Base-by-base conservation (phyloP, 2,888 invertebrate species). In the Ashinkailepas kermadecensis region DNA sequence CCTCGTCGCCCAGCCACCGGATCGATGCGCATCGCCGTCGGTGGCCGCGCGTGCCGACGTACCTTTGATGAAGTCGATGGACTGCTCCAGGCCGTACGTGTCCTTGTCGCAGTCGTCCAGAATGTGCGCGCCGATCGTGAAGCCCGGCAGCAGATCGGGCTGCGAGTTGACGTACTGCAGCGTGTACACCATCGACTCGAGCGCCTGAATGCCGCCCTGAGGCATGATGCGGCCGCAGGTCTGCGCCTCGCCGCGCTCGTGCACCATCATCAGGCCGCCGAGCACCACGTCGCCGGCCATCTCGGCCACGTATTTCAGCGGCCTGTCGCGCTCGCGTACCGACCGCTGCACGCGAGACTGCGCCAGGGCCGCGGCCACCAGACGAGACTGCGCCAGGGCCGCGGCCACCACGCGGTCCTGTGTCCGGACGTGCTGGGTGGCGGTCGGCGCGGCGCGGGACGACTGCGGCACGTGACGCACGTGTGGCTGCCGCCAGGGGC, bases 1-100 rank as follows among this genome's bases (percentile, higher is more conserved):
- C 39, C 39, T 39, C 39, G 39, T 39, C 39, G 39, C 39, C 39
- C 39, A 39, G 39, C 39, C 39, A 39, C 39, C 39, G 39, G 39
- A 39, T 39, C 39, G 39, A 39, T 39, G 39, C 39, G 39, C 39
- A 39, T 39, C 39, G 39, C 39, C 39, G 39, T 39, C 39, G 39
- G 39, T 39, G 39, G 39, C 39, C 58, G 58, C 0, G 58, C n/a
- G 18, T 15, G 21, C 65, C 65, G 25, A 78, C 91, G 89, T 89
- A 97, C 97, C 96, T 93, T 96, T 95, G 84, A 97, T 97, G 87
- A 97, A 97, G 88, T 97, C 96, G 23, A 97, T 94, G 25, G 96
- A 95, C 93, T 97, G 96, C 87, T 97, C 96, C 84, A 97, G 89
- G 0, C 97, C 97, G 86, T 96, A 96, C 0, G 96, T 97, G 87